phyloP scores from a whole-genome alignment of 2,888 invertebrate genomes.

The Cybosia mesomella region DNA sequence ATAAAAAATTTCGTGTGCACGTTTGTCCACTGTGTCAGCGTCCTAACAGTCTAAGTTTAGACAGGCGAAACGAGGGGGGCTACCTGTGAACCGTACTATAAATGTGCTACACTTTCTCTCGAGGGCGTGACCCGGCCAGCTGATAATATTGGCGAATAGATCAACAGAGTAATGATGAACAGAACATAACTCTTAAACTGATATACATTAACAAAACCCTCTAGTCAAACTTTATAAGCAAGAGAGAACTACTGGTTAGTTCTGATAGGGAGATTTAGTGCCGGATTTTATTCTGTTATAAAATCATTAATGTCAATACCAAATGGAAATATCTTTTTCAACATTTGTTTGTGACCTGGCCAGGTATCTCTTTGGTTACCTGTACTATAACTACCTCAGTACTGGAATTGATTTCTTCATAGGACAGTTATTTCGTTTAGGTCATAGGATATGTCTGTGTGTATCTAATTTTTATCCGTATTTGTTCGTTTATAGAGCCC shows the following conservation, averaged over 20 bases:
- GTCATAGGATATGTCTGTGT: too few species aligned
- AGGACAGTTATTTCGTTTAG: too few species aligned
- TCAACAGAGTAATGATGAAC: conserved; percentile 48
- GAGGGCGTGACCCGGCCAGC: conserved; percentile 73
- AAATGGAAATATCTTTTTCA: too few species aligned
- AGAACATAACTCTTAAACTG: conserved; percentile 19
- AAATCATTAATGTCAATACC: too few species aligned
- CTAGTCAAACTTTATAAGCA: neutral
- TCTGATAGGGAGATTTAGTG: neutral
- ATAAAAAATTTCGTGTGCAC: neutral
- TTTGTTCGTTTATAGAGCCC: too few species aligned
- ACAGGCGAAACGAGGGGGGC: conserved; percentile 53
- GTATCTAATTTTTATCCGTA: too few species aligned
- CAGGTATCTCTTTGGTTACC: too few species aligned
- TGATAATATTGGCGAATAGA: conserved; percentile 67
- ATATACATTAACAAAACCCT: neutral
- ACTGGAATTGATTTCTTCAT: too few species aligned
- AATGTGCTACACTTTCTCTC: conserved; percentile 69
- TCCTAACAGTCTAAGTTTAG: conserved; percentile 63
- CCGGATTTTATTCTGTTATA: neutral
- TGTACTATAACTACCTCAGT: too few species aligned
- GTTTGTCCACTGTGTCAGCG: conserved; percentile 34
- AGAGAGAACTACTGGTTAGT: neutral
- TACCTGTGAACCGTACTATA: conserved; percentile 68
- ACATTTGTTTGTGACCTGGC: too few species aligned